A percentile compares a stretch with the other conserved stretches of the same genome.
Conservation (phyloP, 2,797 vertebrate species). For the Paedocypris micromegethes region DNA sequence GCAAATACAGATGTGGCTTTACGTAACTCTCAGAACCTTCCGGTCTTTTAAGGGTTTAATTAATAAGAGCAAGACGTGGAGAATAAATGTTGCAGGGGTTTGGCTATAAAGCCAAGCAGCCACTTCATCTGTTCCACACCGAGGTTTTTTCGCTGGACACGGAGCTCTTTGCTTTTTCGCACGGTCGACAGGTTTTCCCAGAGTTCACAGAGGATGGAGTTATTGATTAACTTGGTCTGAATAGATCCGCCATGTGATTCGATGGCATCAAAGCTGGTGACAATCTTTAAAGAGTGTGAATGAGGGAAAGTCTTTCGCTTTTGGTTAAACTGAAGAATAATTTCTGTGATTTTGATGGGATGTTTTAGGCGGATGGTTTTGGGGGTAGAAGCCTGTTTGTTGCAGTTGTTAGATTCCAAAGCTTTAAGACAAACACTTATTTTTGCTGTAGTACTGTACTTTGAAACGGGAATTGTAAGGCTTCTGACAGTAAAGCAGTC, state of each 20-base stretch:
- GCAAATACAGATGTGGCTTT: slow-evolving; percentile 13
- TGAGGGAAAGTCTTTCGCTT: too few relatives aligned
- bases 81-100: slow-evolving; percentile 1
- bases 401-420: too few relatives aligned
- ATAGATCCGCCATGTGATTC: background rate
- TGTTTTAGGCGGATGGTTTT: too few relatives aligned
- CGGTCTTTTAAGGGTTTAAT: slow-evolving; percentile 16
- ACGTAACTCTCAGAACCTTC: slow-evolving; percentile 6
- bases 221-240: slow-evolving; percentile 3
- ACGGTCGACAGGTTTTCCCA: background rate
- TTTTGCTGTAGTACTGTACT: too few relatives aligned
- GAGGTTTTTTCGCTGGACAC: background rate
- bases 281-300: background rate
- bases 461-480: too few relatives aligned
- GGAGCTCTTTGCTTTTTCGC: background rate
- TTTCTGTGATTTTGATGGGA: too few relatives aligned
- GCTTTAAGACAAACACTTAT: too few relatives aligned
- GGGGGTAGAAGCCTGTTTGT: too few relatives aligned
- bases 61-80: background rate
- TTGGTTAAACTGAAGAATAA: too few relatives aligned
- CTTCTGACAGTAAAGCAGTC: too few relatives aligned
- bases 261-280: background rate
- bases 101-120: background rate
- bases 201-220: background rate
- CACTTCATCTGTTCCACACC: background rate